Evolutionary conservation across 1,140 invertebrate genomes (phyloP).

Genomic region (Paralvinella palmiformis): DNA sequence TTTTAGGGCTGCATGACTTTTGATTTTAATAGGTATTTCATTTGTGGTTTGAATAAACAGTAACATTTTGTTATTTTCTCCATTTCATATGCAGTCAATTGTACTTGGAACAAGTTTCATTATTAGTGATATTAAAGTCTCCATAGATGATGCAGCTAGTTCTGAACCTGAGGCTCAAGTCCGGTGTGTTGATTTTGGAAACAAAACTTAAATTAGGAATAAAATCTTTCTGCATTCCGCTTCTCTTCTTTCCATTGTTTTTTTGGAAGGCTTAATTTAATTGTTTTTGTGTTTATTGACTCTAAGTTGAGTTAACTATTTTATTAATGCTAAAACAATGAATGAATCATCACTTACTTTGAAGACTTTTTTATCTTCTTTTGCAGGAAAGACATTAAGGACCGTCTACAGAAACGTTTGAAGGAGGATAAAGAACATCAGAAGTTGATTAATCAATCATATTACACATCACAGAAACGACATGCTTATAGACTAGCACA

Average conservation of each 20-base stretch:
- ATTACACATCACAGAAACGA: constrained; percentile 35
- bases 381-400: constrained; percentile 29
- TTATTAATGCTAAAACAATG: neutral
- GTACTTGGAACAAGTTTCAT: no score
- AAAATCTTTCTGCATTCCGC: no score
- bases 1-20: no score
- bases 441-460: constrained; percentile 30
- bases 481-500: constrained; percentile 41
- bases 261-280: no score
- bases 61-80: no score
- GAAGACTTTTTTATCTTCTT: neutral
- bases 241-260: no score
- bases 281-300: no score
- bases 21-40: no score
- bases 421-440: constrained; percentile 29
- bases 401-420: constrained; percentile 20
- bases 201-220: neutral
- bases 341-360: neutral
- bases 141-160: constrained; percentile 31
- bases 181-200: constrained; percentile 15
- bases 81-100: no score
- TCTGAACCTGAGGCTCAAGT: constrained; percentile 26
- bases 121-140: constrained; percentile 27
- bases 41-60: no score
- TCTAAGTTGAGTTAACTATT: neutral